Base-by-base conservation (phyloP, 2,888 invertebrate genomes). In the Dugesia japonica region DNA sequence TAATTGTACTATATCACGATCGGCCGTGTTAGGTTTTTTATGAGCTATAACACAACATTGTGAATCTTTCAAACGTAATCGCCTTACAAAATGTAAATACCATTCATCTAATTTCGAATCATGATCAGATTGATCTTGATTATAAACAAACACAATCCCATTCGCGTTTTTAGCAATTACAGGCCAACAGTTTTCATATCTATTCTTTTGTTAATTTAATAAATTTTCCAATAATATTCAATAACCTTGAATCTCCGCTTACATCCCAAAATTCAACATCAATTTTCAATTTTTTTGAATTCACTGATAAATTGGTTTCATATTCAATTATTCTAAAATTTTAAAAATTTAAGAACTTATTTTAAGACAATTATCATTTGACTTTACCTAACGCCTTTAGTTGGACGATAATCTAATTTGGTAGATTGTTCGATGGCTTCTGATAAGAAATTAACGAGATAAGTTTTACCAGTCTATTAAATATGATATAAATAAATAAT, bases 221-320 rank as follows among this genome's bases (percentile, higher is more conserved):
- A 42, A 42, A 42, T 13, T 13, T 42, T 42, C 13, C 42, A 42
- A 13, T 13, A 13, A 42, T 42, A 42, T 42, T n/a, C n/a, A n/a
- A 42, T 42, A 42, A 90, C 90, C 88, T 89, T 80, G 87, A 87
- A 82, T 90, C 89, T 20, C 90, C 90, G 82, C 90, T 90, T 83
- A 89, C 89, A 82, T 91, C 90, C 90, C 90, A 90, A 72, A 91
- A 83, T 84, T 91, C 90, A 42, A 91, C 88, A 81, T 91, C 90
- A 28, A 88, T 87, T 80, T 87, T 88, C 13, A 84, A 82, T 72
- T 84, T 83, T 81, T 87, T 87, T 4, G 88, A 88, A 81, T 88
- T 87, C 0, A 88, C 84, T 79, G 86, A 87, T 4, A 89, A 81
- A 80, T 88, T 86, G 27, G 88, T 86, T 84, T 90, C 90, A 83